A percentile compares a stretch with the other conserved stretches of the same genome.
These are phyloP conservation scores for Melanotaenia maccullochi DNA, from an alignment of 2,797 vertebrate genomes.

Conservation along the genomic window DNA sequence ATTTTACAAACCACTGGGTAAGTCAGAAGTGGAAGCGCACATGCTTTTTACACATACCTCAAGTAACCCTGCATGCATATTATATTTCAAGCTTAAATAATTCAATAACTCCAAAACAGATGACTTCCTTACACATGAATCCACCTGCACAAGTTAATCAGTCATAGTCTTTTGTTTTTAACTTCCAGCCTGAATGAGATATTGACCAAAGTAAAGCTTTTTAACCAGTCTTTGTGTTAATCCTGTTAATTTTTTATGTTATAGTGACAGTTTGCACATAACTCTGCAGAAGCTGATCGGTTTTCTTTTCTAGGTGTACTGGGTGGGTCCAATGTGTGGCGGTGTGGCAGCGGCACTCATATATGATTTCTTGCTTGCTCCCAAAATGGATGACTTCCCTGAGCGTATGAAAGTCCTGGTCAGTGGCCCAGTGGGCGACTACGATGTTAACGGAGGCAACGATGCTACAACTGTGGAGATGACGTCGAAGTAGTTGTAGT, in stretches of 20 bases:
- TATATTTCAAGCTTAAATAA: constrained; percentile 49
- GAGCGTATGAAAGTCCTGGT: constrained; percentile 93
- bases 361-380: constrained; percentile 93
- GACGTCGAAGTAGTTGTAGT: constrained; percentile 85
- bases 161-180: constrained; percentile 47
- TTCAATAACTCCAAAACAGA: constrained; percentile 35
- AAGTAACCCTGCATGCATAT: constrained; percentile 36
- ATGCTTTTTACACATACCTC: constrained; percentile 18
- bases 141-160: constrained; percentile 56
- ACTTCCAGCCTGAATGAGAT: constrained; percentile 7
- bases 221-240: background rate
- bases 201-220: constrained; percentile 16
- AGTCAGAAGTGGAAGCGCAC: constrained; percentile 52
- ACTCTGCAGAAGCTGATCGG: constrained; percentile 20
- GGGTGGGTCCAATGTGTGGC: constrained; percentile 96
- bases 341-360: constrained; percentile 89
- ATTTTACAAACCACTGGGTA: constrained; percentile 94
- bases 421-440: constrained; percentile 91
- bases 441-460: constrained; percentile 89
- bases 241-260: background rate
- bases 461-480: constrained; percentile 89
- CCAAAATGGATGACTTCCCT: constrained; percentile 87
- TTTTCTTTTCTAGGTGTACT: constrained; percentile 88
- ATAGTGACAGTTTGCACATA: constrained; percentile 2
- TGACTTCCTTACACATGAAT: constrained; percentile 6